A percentile compares a stretch with the other conserved stretches of the same genome.
These are phyloP conservation scores for Parascotia fuliginaria DNA, from an alignment of 2,888 invertebrate genomes.

Conservation along the genomic window DNA sequence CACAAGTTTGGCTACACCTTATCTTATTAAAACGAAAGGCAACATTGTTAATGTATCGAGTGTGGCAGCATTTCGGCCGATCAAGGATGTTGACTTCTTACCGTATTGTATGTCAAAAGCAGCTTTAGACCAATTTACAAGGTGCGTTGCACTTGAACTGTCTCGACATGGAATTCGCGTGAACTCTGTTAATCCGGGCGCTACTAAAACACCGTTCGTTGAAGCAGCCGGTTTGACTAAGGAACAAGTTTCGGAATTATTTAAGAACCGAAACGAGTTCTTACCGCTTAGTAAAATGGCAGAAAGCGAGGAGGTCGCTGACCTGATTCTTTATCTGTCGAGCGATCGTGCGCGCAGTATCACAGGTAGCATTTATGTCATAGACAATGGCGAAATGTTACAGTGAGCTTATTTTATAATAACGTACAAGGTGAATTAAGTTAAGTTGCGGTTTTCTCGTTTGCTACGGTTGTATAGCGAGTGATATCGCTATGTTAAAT, in stretches of 20 bases:
- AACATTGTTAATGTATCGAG: constrained; percentile 97
- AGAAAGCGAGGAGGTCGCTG: constrained; percentile 93
- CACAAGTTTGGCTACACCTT: constrained; percentile 93
- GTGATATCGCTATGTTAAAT: too few species aligned
- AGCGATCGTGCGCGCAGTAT: constrained; percentile 94
- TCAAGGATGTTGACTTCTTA: constrained; percentile 88
- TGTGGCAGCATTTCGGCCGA: constrained; percentile 90
- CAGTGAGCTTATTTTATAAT: constrained; percentile 45
- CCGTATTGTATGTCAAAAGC: constrained; percentile 97
- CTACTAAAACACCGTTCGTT: constrained; percentile 88
- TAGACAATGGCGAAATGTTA: constrained; percentile 78
- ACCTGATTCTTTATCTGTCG: constrained; percentile 95
- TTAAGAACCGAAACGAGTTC: constrained; percentile 91
- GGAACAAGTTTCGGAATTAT: constrained; percentile 87
- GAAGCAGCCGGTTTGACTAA: constrained; percentile 89
- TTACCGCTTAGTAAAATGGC: constrained; percentile 96
- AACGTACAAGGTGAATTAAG: constrained; percentile 8
- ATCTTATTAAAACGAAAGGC: constrained; percentile 92
- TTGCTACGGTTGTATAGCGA: background rate
- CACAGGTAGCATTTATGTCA: constrained; percentile 89
- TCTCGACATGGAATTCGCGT: constrained; percentile 92
- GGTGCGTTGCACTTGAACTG: constrained; percentile 94
- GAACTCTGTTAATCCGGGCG: constrained; percentile 97
- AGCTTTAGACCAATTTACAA: constrained; percentile 96
- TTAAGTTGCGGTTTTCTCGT: background rate